Conservation (phyloP, 1,140 invertebrate species). For the Trypoxylus dichotomus region DNA sequence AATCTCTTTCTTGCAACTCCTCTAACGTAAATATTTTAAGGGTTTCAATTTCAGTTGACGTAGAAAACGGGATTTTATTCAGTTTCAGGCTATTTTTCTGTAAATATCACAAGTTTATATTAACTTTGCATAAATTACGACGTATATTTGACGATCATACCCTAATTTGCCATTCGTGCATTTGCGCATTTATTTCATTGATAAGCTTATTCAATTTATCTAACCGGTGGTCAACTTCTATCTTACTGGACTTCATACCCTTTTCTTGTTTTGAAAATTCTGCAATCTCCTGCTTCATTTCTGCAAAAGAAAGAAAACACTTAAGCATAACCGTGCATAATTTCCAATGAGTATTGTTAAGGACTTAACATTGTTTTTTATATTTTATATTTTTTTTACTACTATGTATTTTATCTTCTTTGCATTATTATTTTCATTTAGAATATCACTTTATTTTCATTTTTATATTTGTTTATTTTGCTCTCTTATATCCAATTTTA, state of each 20-base stretch:
- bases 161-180: slow-evolving; percentile 36
- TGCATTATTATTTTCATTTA: no score
- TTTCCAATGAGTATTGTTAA: no score
- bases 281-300: slow-evolving; percentile 56
- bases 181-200: slow-evolving; percentile 60
- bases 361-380: no score
- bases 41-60: slow-evolving; percentile 52
- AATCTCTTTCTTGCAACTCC: slow-evolving; percentile 65
- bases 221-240: slow-evolving; percentile 77
- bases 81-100: slow-evolving; percentile 68
- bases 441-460: no score
- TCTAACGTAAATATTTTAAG: slow-evolving; percentile 67
- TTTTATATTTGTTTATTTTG: no score
- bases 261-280: slow-evolving; percentile 66
- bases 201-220: slow-evolving; percentile 66
- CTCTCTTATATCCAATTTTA: no score
- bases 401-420: no score
- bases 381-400: no score
- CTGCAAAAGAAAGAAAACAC: slow-evolving; percentile 29
- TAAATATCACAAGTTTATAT: slow-evolving; percentile 35
- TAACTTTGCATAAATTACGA: slow-evolving; percentile 14
- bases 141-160: neutral
- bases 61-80: slow-evolving; percentile 66
- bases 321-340: neutral
- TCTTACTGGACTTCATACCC: slow-evolving; percentile 67